phyloP scores from a whole-genome alignment of 37 sponge, comb jelly and placozoan genomes.

The Bolinopsis microptera region DNA sequence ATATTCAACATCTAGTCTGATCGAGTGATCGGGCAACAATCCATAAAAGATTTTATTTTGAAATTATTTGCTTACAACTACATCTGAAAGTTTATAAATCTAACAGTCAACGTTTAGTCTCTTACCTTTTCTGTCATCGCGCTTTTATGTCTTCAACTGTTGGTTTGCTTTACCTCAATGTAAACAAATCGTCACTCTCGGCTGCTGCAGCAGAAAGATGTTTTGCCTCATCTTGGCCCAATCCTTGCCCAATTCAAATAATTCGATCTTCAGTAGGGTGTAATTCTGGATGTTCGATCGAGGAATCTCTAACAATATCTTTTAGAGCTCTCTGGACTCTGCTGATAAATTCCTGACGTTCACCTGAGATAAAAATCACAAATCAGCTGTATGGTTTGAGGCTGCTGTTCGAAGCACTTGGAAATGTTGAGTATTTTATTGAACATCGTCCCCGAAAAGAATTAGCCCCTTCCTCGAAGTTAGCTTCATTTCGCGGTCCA shows the following conservation, averaged over 20 bases:
- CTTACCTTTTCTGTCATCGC: neutral
- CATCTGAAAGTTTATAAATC: constrained; percentile 42
- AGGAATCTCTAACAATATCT: constrained; percentile 24
- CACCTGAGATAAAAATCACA: constrained; percentile 13
- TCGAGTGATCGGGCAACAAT: too few relatives aligned
- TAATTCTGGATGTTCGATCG: neutral
- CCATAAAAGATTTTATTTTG: too few relatives aligned
- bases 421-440: neutral
- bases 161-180: neutral
- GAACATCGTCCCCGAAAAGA: constrained; percentile 34
- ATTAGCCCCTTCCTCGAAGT: constrained; percentile 28
- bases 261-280: constrained; percentile 34
- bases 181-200: neutral
- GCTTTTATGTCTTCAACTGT: neutral
- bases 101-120: neutral
- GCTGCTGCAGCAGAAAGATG: constrained; percentile 8
- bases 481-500: constrained; percentile 55
- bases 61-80: too few relatives aligned
- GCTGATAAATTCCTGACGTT: constrained; percentile 30
- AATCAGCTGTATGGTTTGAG: constrained; percentile 32
- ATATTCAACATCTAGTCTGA: too few relatives aligned
- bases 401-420: neutral
- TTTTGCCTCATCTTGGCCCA: constrained; percentile 58
- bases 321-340: neutral
- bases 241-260: constrained; percentile 27